Percentiles rank a stretch among this genome's conserved stretches.
phyloP scores from a whole-genome alignment of 2,113 vertebrate genomes.

The Rynchops niger region DNA sequence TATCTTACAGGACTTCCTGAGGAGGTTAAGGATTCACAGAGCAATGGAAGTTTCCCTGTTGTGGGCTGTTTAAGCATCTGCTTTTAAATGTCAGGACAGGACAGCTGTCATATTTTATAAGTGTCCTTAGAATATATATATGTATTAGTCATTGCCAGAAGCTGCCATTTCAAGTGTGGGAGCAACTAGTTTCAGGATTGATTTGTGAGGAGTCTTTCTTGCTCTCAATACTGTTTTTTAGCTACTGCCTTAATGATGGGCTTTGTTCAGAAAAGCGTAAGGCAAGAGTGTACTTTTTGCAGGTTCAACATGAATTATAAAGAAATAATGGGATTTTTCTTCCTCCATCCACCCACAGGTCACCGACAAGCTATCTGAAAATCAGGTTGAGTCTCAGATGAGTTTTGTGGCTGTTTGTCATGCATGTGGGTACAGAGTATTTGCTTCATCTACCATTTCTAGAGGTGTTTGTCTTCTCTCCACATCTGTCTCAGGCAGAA shows the following conservation, averaged over 20 bases:
- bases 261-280: background rate
- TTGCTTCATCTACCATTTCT: background rate
- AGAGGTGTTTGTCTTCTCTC: background rate
- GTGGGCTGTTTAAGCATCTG: background rate
- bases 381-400: background rate
- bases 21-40: background rate
- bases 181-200: background rate
- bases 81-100: conserved; percentile 34
- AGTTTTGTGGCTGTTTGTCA: background rate
- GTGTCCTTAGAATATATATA: background rate
- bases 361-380: background rate
- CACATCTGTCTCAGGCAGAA: background rate
- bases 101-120: background rate
- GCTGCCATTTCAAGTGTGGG: background rate
- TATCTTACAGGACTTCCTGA: background rate
- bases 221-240: background rate
- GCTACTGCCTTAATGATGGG: background rate
- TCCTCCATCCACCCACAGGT: background rate
- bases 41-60: background rate
- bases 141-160: conserved; percentile 7
- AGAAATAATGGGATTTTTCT: background rate
- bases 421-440: background rate
- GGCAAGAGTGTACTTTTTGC: background rate
- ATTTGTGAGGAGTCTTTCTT: background rate
- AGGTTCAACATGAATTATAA: background rate